These are phyloP conservation scores for Apeltes quadracus DNA, from an alignment of 2,113 vertebrate genomes.

Conservation along the genomic window DNA sequence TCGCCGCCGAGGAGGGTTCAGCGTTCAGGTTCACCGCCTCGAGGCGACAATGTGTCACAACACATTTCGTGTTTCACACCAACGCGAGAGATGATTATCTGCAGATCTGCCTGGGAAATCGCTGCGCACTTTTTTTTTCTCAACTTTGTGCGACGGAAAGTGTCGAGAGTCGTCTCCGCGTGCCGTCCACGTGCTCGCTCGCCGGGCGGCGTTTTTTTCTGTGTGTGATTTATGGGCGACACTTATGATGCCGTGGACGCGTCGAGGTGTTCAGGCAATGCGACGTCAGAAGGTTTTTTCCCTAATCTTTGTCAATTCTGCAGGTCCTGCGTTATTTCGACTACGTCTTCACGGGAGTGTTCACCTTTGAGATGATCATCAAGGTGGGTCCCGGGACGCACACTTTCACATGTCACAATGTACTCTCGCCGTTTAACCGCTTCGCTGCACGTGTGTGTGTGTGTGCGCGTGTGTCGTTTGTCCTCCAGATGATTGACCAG, in stretches of 20 bases:
- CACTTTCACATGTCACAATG: background rate
- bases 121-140: constrained; percentile 57
- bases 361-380: constrained; percentile 99
- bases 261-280: too few relatives aligned
- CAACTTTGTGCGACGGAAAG: constrained; percentile 22
- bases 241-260: too few relatives aligned
- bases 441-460: background rate
- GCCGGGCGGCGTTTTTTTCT: too few relatives aligned
- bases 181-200: background rate
- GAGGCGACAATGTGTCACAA: constrained; percentile 58
- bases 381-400: constrained; percentile 82
- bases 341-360: constrained; percentile 98
- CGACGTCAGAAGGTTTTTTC: too few relatives aligned
- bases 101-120: constrained; percentile 35
- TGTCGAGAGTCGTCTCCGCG: constrained; percentile 35
- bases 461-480: constrained; percentile 1
- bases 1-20: background rate
- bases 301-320: constrained; percentile 21
- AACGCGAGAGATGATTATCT: constrained; percentile 50
- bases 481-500: constrained; percentile 95
- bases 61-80: constrained; percentile 50
- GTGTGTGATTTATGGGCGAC: too few relatives aligned
- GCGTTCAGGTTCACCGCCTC: constrained; percentile 32
- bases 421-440: background rate
- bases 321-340: constrained; percentile 98